Percentiles rank a stretch among this genome's conserved stretches.
Conservation (phyloP, 2,888 invertebrate species). For the Cephus runcator region DNA sequence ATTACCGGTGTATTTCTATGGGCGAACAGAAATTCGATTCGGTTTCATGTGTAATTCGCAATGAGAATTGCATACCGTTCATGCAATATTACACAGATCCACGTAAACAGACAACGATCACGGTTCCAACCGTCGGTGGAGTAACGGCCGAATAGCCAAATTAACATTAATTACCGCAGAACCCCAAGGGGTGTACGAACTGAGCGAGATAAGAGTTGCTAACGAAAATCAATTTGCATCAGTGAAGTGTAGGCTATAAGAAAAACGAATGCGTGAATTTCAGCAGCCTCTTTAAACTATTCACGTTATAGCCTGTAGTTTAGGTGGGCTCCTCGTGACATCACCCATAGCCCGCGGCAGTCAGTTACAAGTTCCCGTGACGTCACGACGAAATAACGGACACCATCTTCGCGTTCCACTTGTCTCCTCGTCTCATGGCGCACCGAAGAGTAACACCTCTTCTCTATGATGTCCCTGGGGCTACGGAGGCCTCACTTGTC, state of each 20-base stretch:
- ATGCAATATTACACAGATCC: not conserved
- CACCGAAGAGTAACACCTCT: not conserved
- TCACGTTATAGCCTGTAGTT: not conserved
- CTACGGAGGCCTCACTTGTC: not conserved
- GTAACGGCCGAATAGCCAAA: not conserved
- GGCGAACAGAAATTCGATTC: not conserved
- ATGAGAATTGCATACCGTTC: not conserved
- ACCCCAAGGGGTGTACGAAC: not conserved
- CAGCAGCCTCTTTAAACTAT: not conserved
- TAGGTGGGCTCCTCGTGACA: slow-evolving; percentile 33
- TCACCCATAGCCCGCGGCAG: slow-evolving; percentile 29
- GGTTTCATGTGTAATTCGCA: not conserved
- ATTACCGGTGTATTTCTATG: not conserved
- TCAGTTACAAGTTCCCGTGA: slow-evolving; percentile 40
- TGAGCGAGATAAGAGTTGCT: not conserved
- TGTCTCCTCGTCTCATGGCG: slow-evolving; percentile 21
- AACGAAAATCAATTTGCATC: not conserved
- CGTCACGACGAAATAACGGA: slow-evolving; percentile 53
- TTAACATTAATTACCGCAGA: not conserved
- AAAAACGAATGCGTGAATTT: not conserved
- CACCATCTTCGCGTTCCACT: slow-evolving; percentile 51
- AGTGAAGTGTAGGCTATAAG: not conserved
- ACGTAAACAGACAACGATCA: not conserved
- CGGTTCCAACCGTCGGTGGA: not conserved
- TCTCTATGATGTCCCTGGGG: not conserved